Percentiles rank a stretch among this genome's conserved stretches.
phyloP scores from a whole-genome alignment of 2,888 invertebrate species.

The Congeria kusceri region DNA sequence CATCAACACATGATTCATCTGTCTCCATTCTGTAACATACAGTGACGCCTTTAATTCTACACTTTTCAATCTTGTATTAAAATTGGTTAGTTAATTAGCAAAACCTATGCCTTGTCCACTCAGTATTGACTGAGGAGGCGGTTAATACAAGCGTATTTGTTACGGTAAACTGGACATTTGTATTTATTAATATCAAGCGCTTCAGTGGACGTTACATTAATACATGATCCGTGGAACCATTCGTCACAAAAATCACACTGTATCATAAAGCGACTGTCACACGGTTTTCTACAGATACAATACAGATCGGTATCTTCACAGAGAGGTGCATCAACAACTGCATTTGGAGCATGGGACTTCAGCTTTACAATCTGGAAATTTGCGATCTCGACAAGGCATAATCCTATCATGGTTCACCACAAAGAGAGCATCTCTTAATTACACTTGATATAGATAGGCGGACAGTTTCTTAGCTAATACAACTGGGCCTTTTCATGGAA shows the following conservation, averaged over 20 bases:
- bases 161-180: too few species aligned
- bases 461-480: background rate
- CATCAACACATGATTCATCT: too few species aligned
- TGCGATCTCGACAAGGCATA: background rate
- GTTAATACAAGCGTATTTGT: too few species aligned
- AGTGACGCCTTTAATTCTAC: too few species aligned
- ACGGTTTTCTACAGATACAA: background rate
- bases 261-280: background rate
- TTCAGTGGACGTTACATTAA: background rate
- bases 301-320: background rate
- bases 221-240: too few species aligned
- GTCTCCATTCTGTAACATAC: too few species aligned
- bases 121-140: too few species aligned
- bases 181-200: background rate
- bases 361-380: background rate
- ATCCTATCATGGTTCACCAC: background rate
- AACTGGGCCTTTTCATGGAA: background rate
- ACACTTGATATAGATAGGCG: background rate
- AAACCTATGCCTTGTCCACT: too few species aligned
- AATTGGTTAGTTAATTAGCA: too few species aligned
- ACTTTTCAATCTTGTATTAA: too few species aligned
- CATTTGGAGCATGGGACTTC: background rate
- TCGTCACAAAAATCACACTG: background rate
- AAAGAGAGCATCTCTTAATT: background rate
- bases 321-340: background rate